Base-by-base conservation (phyloP, 2,113 vertebrate genomes). In the Larimichthys polyactis region DNA sequence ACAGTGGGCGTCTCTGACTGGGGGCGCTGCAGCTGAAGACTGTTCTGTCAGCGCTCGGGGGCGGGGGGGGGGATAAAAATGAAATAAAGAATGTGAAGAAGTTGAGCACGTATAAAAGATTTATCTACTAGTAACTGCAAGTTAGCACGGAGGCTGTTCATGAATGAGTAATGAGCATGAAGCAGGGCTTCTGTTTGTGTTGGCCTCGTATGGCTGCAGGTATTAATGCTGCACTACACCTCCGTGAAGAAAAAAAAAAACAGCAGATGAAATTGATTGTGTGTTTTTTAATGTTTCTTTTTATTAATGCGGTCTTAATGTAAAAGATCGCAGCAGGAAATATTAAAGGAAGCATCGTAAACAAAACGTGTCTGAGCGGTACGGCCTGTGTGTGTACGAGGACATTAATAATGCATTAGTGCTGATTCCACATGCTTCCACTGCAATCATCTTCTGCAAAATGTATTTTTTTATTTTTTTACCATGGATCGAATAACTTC, bases 351-450 rank as follows among this genome's bases (percentile, higher is more conserved):
- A 15, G 79, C 75, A 3, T 82, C 74, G 8, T 83, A 60, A 87
- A 83, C 74, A 81, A 73, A 71, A 46, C 48, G 86, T 51, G 48
- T 63, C 86, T 32, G 55, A 81, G 63, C 80, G 17, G 71, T 1
- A 58, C 1, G 36, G 84, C 57, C 54, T 52, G 82, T 16, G 43
- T 16, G 75, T 7, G 36, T 36, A 36, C 52, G 6, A 29, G 62
- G 43, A n/a, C 88, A 77, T 91, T 83, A 92, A 91, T 90, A 88
- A 93, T 75, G 68, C 83, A 87, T 81, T 69, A 83, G 72, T 85
- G 89, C 80, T 85, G 89, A 89, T 91, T 86, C 82, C 82, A 90
- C 82, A 84, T 65, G 86, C 87, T 82, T 80, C 81, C 78, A 73
- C 83, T 46, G 82, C 80, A 84, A 87, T 87, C 89, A 82, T 80